Conservation (phyloP, 1,140 invertebrate genomes). For the Ceratosolen solmsi region DNA sequence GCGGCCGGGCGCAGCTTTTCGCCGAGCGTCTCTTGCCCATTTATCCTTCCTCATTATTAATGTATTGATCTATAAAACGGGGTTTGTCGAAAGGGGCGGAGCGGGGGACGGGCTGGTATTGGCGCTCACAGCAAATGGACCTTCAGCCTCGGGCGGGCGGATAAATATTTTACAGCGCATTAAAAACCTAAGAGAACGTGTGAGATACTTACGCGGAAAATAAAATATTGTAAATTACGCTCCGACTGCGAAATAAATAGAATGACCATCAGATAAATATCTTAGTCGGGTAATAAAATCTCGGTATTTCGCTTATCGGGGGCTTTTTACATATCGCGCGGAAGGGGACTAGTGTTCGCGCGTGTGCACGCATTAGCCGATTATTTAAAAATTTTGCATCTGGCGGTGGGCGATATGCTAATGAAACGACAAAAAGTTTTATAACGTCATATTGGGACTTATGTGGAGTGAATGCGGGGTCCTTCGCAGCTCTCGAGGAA, state of each 20-base stretch:
- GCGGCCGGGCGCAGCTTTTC: no score
- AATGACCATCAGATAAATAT: constrained; percentile 18
- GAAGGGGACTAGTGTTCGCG: background rate
- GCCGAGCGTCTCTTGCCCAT: background rate
- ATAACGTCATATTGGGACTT: background rate
- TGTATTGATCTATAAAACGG: background rate
- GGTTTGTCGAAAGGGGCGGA: background rate
- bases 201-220: background rate
- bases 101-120: no score
- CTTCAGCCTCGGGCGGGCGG: background rate
- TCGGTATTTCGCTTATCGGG: background rate
- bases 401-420: background rate
- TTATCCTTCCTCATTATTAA: background rate
- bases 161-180: constrained; percentile 14
- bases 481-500: background rate
- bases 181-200: constrained; percentile 1
- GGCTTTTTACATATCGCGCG: background rate
- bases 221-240: constrained; percentile 23
- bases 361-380: background rate
- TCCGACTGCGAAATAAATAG: background rate
- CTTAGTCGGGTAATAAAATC: constrained; percentile 14
- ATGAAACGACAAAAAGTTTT: constrained; percentile 12
- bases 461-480: background rate
- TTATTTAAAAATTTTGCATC: background rate
- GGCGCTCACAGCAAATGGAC: no score